Conservation (phyloP, 2,888 invertebrate species). For the Strigamia transsilvanica region DNA sequence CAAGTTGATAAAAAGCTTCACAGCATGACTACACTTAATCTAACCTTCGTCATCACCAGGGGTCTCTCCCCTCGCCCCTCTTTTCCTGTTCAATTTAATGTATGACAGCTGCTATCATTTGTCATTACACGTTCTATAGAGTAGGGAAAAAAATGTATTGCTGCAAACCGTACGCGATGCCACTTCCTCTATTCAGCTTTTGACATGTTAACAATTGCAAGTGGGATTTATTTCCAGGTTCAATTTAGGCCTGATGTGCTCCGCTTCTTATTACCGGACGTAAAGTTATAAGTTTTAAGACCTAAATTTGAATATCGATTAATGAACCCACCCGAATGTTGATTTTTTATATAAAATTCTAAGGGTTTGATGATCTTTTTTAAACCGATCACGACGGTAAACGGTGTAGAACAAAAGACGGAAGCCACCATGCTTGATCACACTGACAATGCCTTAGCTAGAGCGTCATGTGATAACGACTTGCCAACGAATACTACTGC, state of each 20-base stretch:
- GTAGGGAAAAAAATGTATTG: neutral
- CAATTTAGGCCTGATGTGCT: neutral
- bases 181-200: constrained; percentile 18
- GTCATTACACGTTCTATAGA: constrained; percentile 6
- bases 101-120: constrained; percentile 36
- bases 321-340: no score
- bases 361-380: neutral
- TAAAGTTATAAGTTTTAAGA: neutral
- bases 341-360: no score
- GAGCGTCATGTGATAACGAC: constrained; percentile 18
- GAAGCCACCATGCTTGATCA: neutral
- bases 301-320: neutral
- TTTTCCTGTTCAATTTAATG: constrained; percentile 37
- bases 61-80: neutral
- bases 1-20: constrained; percentile 28
- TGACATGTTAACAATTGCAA: neutral
- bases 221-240: constrained; percentile 1
- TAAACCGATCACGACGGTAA: neutral
- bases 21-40: constrained; percentile 24
- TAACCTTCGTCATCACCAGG: constrained; percentile 4
- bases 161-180: constrained; percentile 9
- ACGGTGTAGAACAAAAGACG: neutral
- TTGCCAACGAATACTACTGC: neutral
- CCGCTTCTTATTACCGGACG: neutral
- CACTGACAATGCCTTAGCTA: neutral